Conservation (phyloP, 2,888 invertebrate genomes). For the Phyllotreta striolata region DNA sequence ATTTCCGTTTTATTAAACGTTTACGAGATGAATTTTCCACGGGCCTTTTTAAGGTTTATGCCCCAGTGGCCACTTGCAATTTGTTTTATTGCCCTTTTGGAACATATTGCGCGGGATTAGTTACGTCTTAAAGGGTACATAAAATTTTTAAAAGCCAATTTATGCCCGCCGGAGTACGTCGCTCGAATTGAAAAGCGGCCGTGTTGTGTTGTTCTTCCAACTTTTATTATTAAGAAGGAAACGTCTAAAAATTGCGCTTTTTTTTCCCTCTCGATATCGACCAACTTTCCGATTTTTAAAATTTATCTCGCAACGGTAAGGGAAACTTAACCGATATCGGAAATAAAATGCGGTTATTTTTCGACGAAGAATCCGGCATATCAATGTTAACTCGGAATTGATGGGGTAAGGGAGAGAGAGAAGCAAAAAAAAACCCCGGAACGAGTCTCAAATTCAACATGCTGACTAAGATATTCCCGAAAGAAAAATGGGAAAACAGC, state of each 20-base stretch:
- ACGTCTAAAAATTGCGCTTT: too few species aligned
- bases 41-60: conserved; percentile 21
- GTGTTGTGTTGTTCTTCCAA: conserved; percentile 1
- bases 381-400: conserved; percentile 2
- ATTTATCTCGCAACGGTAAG: conserved; percentile 1
- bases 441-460: conserved; percentile 25
- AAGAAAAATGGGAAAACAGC: conserved; percentile 43
- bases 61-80: conserved; percentile 21
- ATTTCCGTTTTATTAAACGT: conserved; percentile 25
- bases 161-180: conserved; percentile 11
- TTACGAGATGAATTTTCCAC: conserved; percentile 19
- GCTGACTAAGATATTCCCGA: conserved; percentile 46
- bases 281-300: conserved; percentile 1
- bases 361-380: conserved; percentile 10
- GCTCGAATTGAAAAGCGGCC: conserved; percentile 11
- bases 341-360: conserved; percentile 16
- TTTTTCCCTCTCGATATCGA: background rate
- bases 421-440: conserved; percentile 12
- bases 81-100: conserved; percentile 23
- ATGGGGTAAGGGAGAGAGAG: conserved; percentile 2
- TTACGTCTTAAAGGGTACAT: conserved; percentile 21
- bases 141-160: conserved; percentile 25
- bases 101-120: conserved; percentile 25
- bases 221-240: background rate
- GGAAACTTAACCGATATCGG: conserved; percentile 13